Conservation (phyloP, 2,797 vertebrate genomes). For the Hapalemur alaotrensis region DNA sequence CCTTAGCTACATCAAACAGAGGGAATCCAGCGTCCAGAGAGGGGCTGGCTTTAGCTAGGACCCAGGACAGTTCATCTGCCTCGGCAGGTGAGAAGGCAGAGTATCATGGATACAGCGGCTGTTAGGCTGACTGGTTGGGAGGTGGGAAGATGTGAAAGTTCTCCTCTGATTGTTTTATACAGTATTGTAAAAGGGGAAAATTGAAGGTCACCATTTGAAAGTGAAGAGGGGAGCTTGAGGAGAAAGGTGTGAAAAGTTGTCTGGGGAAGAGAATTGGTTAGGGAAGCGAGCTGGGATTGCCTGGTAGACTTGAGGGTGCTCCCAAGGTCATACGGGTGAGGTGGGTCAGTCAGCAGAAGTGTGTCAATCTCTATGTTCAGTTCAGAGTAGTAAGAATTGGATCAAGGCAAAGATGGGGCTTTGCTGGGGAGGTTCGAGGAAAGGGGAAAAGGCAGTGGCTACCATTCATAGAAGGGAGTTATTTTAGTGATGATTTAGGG, state of each 20-base stretch:
- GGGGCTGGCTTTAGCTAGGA: neutral
- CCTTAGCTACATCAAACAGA: neutral
- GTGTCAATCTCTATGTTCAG: neutral
- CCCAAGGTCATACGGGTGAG: no score
- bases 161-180: neutral
- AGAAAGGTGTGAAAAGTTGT: neutral
- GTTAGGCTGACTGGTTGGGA: neutral
- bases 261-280: neutral
- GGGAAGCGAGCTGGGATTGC: neutral
- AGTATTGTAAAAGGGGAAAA: neutral
- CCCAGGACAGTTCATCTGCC: neutral
- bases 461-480: neutral
- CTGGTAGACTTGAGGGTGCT: neutral
- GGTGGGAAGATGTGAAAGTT: no score
- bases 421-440: neutral
- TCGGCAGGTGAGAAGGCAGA: neutral
- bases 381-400: neutral
- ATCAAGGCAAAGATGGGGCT: neutral
- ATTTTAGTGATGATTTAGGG: neutral
- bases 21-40: neutral
- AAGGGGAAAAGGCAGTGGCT: neutral
- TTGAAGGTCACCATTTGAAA: neutral
- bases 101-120: accelerated
- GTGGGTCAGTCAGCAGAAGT: neutral
- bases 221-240: neutral